Evolutionary conservation across 2,888 invertebrate species (phyloP), one percentile per base, ranked within the genome.

Genomic region (Lasioglossum lativentre): DNA sequence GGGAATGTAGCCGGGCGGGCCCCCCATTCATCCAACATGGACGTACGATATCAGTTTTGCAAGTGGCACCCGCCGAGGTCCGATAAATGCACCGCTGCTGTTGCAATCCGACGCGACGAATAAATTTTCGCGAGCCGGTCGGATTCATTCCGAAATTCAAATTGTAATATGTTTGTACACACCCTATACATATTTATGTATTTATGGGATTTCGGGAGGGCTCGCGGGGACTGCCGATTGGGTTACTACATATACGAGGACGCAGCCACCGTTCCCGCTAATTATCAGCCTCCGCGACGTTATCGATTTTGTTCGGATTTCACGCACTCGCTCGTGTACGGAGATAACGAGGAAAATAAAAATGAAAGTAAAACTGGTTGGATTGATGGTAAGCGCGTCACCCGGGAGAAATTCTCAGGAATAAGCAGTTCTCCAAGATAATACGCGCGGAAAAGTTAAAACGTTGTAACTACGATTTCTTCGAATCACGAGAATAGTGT

Each of bases 81-180:
- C 90, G 90, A 89, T 90, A 90, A 90, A 90, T 82, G 82, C 87
- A 8, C 45, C 40, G 66, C 30, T 82, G 66, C 30, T 82, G 75
- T 42, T 45, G 79, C 88, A 79, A 83, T 87, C 82, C 88, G 83
- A 68, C 78, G 82, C 59, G 75, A 68, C 76, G 89, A 89, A 90
- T 90, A 90, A 90, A 90, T 90, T 90, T 87, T 81, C 34, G 16
- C 85, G 23, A 23, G 56, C n/a, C 68, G 80, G 73, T 42, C 66
- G 88, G 85, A 88, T 90, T 90, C 88, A 89, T 90, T 90, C 78
- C 83, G 86, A 83, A 78, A 90, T 90, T 89, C 91, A 84, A 88
- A 90, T 89, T 86, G 88, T 90, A 90, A 90, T 90, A 90, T 89
- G 89, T 90, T 82, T 79, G 84, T 80, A 75, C 23, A 75, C 74